Evolutionary conservation across 92 coral and sea anemone species (phyloP).

Genomic region (Siderastrea siderea): DNA sequence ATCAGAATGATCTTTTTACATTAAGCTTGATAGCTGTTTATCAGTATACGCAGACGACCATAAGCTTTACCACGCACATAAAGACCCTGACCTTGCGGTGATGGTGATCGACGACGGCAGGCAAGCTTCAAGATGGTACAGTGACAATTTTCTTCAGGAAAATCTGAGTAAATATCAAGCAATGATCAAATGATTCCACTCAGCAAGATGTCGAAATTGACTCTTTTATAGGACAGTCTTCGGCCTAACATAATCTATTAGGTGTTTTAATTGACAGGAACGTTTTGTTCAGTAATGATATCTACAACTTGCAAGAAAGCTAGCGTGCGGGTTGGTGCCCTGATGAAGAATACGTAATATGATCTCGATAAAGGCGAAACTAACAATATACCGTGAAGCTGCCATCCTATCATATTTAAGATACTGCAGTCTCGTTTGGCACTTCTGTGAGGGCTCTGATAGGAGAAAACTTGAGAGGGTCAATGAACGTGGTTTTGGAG

Average conservation of each 20-base stretch:
- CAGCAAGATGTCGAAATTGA: conserved; percentile 21
- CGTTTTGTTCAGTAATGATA: too few species aligned
- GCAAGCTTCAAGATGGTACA: too few species aligned
- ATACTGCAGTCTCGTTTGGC: too few species aligned
- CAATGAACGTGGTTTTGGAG: too few species aligned
- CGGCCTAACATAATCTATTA: conserved; percentile 10
- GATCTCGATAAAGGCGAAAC: too few species aligned
- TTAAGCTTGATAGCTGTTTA: conserved; percentile 1
- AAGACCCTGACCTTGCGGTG: too few species aligned
- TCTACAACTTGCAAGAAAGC: conserved; percentile 45
- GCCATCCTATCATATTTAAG: conserved; percentile 32
- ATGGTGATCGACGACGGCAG: too few species aligned
- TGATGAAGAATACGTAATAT: too few species aligned
- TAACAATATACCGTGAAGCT: conserved; percentile 31
- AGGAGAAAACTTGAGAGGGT: conserved; percentile 51
- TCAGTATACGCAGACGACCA: conserved; percentile 54
- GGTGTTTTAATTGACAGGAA: conserved; percentile 33
- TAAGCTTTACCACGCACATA: conserved; percentile 39
- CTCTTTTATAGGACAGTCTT: background rate
- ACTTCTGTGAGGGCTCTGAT: too few species aligned
- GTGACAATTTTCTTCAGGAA: too few species aligned
- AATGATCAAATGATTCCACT: too few species aligned
- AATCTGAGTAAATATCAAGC: too few species aligned
- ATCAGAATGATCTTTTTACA: conserved; percentile 38
- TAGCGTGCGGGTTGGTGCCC: conserved; percentile 32